Evolutionary conservation across 2,888 invertebrate genomes (phyloP).

Genomic region (Flexamia atlantica): DNA sequence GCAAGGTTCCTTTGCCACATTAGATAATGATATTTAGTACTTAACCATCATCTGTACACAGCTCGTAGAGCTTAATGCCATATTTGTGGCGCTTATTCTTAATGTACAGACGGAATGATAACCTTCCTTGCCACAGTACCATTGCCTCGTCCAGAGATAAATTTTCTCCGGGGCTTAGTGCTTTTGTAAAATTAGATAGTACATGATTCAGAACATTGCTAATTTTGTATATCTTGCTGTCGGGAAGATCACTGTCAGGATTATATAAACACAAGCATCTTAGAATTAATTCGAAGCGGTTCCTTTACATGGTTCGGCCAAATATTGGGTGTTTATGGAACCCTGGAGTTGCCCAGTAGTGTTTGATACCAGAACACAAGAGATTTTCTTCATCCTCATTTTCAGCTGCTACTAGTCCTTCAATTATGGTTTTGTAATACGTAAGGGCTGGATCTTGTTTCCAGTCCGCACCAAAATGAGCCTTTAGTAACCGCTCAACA

Average conservation of each 20-base stretch:
- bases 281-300: slow-evolving; percentile 33
- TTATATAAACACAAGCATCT: slow-evolving; percentile 48
- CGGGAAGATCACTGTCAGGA: background rate
- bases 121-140: slow-evolving; percentile 21
- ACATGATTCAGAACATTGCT: background rate
- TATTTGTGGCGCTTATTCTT: slow-evolving; percentile 25
- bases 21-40: background rate
- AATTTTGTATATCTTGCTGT: slow-evolving; percentile 36
- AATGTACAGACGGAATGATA: background rate
- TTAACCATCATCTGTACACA: slow-evolving; percentile 4
- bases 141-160: slow-evolving; percentile 41
- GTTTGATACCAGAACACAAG: slow-evolving; percentile 2
- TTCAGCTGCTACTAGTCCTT: background rate
- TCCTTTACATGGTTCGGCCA: slow-evolving; percentile 39
- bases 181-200: background rate
- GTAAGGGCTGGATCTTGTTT: background rate
- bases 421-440: slow-evolving; percentile 14
- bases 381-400: background rate
- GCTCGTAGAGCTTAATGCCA: slow-evolving; percentile 10
- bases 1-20: background rate
- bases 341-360: slow-evolving; percentile 12
- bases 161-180: slow-evolving; percentile 23
- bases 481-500: slow-evolving; percentile 47
- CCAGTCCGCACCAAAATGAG: slow-evolving; percentile 32
- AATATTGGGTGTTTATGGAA: slow-evolving; percentile 22